Base-by-base conservation (phyloP, 2,888 invertebrate species). In the Stramonita haemastoma region DNA sequence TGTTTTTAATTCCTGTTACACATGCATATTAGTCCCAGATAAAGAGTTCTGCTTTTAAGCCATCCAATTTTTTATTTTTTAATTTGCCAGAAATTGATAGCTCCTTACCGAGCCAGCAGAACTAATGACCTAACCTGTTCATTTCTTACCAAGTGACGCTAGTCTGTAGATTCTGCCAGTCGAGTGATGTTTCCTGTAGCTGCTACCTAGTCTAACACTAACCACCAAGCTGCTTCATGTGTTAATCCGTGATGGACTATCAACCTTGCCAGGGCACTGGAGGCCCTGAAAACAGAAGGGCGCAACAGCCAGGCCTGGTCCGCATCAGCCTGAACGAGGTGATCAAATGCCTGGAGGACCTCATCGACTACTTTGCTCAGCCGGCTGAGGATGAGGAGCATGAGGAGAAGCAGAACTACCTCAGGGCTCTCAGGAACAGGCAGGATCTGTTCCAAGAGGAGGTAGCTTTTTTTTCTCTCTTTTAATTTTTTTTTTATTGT, bases 401-500 rank as follows among this genome's bases (percentile, higher is more conserved):
- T 96, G 99, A 99, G 96, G 99, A 99, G 94, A 99, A 99, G 95
- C 99, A 99, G 96, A 98, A 98, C 96, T 97, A 98, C 93, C 97
- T 99, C 94, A 97, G 99, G 88, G 99, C 99, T 0, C 97, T 99
- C 89, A 97, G 99, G 91, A 99, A 99, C 96, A 97, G 99, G 13
- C 99, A 99, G 95, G 99, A 99, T 96, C 97, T 99, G 92, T 99
- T 99, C 96, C 99, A 99, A 96, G 99, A 99, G 96, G 99, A 99
- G 95, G 96, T 96, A 91, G 92, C 88, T 32, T 15, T 11, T 70
- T 87, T 87, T 60, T 11, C 19, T 60, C 60, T 60, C 60, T 60
- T 11, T 15, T 60, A 11, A 60, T 60, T 60, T n/a, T n/a, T n/a
- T n/a, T n/a, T n/a, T n/a, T n/a, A n/a, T n/a, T n/a, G n/a, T n/a